These are phyloP conservation scores for Geophilus truncorum DNA, from an alignment of 2,888 invertebrate species.

Conservation along the genomic window DNA sequence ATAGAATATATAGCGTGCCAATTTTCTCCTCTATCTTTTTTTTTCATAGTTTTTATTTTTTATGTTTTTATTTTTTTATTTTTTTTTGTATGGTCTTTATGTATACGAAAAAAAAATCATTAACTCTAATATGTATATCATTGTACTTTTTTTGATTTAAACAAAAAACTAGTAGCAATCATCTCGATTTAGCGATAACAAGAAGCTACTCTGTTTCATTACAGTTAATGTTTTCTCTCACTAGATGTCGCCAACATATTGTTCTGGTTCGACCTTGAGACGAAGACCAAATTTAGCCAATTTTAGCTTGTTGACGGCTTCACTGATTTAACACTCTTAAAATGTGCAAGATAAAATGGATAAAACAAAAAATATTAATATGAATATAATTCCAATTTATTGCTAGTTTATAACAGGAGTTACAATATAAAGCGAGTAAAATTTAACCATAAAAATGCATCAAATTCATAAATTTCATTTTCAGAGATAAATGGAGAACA, in stretches of 20 bases:
- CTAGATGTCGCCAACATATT: not conserved
- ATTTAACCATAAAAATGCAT: not conserved
- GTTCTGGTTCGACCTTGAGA: not conserved
- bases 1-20: slow-evolving; percentile 17
- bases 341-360: no score
- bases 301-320: no score
- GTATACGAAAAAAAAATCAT: no score
- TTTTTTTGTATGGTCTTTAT: not conserved
- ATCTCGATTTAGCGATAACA: not conserved
- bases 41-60: no score
- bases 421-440: not conserved
- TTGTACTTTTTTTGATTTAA: not conserved
- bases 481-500: not conserved
- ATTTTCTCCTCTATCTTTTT: not conserved
- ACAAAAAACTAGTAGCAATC: not conserved
- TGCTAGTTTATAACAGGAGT: not conserved
- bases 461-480: not conserved
- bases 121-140: not conserved
- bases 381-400: not conserved
- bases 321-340: no score
- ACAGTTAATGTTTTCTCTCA: not conserved
- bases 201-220: not conserved
- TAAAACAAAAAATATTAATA: not conserved
- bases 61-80: no score
- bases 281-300: not conserved